Evolutionary conservation across 2,113 vertebrate species (phyloP).

Genomic region (Oenanthe oenanthe): DNA sequence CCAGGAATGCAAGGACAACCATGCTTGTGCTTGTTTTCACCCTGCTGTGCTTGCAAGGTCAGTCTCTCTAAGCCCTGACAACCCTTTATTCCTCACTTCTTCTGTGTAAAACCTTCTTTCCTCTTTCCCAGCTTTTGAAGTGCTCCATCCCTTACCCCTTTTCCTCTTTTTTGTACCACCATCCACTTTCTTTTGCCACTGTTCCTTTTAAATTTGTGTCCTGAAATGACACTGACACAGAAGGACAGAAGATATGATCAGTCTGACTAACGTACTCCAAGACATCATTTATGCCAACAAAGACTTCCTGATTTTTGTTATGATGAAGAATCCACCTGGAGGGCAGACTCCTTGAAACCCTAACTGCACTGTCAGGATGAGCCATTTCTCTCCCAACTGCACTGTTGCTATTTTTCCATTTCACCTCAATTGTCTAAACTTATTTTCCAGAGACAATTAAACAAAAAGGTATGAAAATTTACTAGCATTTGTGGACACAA

Average conservation of each 20-base stretch:
- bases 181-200: neutral
- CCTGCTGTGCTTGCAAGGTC: rapidly evolving
- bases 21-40: rapidly evolving
- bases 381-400: neutral
- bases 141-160: neutral
- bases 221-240: neutral
- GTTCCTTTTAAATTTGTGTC: neutral
- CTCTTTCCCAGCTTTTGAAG: neutral
- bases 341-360: neutral
- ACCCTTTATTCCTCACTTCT: neutral
- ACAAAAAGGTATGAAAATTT: neutral
- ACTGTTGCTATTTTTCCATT: neutral
- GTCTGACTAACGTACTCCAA: rapidly evolving
- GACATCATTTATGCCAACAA: neutral
- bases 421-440: neutral
- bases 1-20: neutral
- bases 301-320: neutral
- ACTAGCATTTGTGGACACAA: rapidly evolving
- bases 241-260: neutral
- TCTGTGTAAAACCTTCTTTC: neutral
- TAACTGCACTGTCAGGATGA: neutral
- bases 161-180: neutral
- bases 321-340: neutral
- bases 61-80: neutral
- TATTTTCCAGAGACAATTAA: neutral